Percentiles rank a stretch among this genome's conserved stretches.
phyloP scores from a whole-genome alignment of 2,888 invertebrate species.

The Agonopterix arenella region DNA sequence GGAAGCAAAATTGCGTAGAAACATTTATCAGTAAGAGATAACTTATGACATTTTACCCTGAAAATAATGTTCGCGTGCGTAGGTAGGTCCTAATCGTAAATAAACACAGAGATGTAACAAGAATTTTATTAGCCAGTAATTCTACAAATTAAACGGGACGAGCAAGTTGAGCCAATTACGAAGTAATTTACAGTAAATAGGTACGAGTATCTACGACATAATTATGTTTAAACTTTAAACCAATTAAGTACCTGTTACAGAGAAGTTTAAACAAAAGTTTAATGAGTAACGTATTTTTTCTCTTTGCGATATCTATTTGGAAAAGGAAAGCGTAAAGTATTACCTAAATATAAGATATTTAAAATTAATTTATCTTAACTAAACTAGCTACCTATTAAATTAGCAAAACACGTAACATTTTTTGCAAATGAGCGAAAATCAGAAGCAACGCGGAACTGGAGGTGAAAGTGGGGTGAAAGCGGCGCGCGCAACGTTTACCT shows the following conservation, averaged over 20 bases:
- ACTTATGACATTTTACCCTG: constrained; percentile 22
- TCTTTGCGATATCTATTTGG: too few relatives aligned
- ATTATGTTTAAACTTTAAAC: too few relatives aligned
- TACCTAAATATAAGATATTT: background rate
- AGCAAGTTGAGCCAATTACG: too few relatives aligned
- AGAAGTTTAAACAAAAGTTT: too few relatives aligned
- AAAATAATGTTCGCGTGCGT: constrained; percentile 9
- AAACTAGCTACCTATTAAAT: background rate
- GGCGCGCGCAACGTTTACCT: constrained; percentile 68
- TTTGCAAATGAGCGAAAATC: constrained; percentile 30
- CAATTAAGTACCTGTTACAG: too few relatives aligned
- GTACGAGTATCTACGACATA: too few relatives aligned
- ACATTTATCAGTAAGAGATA: constrained; percentile 13
- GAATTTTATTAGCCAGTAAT: too few relatives aligned
- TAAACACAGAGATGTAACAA: background rate
- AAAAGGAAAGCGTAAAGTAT: too few relatives aligned
- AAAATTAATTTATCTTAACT: background rate
- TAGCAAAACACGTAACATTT: background rate
- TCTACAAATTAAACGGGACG: too few relatives aligned
- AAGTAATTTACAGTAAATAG: too few relatives aligned
- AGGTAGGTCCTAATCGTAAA: background rate
- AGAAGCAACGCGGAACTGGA: constrained; percentile 60
- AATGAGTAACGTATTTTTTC: too few relatives aligned
- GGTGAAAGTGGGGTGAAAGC: constrained; percentile 74
- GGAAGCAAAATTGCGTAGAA: too few relatives aligned